Evolutionary conservation across 2,888 invertebrate species (phyloP), one percentile per base, ranked within the genome.

Genomic region (Pteria penguin): DNA sequence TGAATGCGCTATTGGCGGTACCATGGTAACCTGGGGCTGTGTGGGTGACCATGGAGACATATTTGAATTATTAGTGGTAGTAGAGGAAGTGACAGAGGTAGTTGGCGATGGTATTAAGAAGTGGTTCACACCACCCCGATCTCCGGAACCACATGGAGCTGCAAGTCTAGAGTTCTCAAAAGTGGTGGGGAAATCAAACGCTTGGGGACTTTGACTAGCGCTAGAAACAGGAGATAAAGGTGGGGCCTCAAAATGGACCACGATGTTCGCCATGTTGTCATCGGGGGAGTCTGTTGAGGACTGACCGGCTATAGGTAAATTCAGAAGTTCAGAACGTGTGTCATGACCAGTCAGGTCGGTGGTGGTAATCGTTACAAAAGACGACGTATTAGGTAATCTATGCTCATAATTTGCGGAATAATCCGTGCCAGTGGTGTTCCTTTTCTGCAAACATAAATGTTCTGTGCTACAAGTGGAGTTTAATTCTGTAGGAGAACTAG

Each of bases 231-330:
- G 89, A 3, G 89, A 89, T 14, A 36, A 36, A n/a, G 88, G 85
- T 0, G 91, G 90, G 2, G 90, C 89, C 58, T 90, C 91, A 79
- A 91, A 91, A 76, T 90, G 89, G 27, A 91, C 89, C 31, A 88
- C 84, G 65, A 91, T 91, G 58, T 87, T 87, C 11, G 88, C 82
- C 26, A 83, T 70, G 26, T 80, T 81, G 5, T 81, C 78, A 24
- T 81, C 82, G 0, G 81, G 77, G 0, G 80, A 80, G 4, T 78
- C 81, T 1, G 79, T 80, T 1, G 63, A 69, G 31, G 62, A 70
- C 31, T 71, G 72, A 29, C 66, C 36, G 33, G 5, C 0, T 45
- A 66, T 24, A 36, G 81, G 77, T 31, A 81, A 63, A 71, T 75
- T 81, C 67, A 78, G 74, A 27, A 77, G 66, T 54, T 63, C 65